These are phyloP conservation scores for Drosophila ercepeae DNA, from an alignment of 1,140 invertebrate genomes.

Conservation along the genomic window DNA sequence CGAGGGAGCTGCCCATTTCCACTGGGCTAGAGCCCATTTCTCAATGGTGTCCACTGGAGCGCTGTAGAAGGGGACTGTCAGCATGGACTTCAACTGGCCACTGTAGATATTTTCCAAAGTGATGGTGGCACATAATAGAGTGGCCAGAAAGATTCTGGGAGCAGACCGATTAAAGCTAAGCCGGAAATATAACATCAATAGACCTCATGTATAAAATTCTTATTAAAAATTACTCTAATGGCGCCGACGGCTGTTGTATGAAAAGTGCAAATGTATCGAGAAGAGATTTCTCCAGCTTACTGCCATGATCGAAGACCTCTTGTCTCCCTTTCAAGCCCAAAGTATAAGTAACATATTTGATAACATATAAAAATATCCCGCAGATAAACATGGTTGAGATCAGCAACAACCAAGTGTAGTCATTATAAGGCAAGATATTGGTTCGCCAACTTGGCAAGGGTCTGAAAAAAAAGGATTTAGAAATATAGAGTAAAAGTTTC, in stretches of 20 bases:
- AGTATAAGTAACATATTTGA: conserved; percentile 38
- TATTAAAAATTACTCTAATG: conserved; percentile 10
- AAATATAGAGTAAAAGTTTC: not conserved
- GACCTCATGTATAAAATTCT: too few species aligned
- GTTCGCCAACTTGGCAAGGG: conserved; percentile 67
- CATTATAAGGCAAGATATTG: conserved; percentile 66
- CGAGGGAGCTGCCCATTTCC: conserved; percentile 79
- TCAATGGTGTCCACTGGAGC: conserved; percentile 66
- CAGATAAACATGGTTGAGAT: conserved; percentile 51
- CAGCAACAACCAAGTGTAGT: conserved; percentile 60
- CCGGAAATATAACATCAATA: not conserved
- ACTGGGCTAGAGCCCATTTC: conserved; percentile 60
- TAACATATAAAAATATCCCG: conserved; percentile 49
- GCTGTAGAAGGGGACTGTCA: conserved; percentile 67
- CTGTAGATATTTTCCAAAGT: conserved; percentile 81
- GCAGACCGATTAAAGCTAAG: conserved; percentile 58
- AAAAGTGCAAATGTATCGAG: conserved; percentile 77
- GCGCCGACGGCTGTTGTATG: conserved; percentile 75
- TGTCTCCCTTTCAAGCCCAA: not conserved
- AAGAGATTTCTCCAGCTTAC: conserved; percentile 53
- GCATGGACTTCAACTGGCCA: conserved; percentile 73
- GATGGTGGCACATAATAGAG: conserved; percentile 72
- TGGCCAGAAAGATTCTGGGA: conserved; percentile 65
- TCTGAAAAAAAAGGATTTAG: conserved; percentile 2
- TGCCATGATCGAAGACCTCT: conserved; percentile 20